phyloP scores from a whole-genome alignment of 2,113 vertebrate species.

The Aspidoscelis tigris region DNA sequence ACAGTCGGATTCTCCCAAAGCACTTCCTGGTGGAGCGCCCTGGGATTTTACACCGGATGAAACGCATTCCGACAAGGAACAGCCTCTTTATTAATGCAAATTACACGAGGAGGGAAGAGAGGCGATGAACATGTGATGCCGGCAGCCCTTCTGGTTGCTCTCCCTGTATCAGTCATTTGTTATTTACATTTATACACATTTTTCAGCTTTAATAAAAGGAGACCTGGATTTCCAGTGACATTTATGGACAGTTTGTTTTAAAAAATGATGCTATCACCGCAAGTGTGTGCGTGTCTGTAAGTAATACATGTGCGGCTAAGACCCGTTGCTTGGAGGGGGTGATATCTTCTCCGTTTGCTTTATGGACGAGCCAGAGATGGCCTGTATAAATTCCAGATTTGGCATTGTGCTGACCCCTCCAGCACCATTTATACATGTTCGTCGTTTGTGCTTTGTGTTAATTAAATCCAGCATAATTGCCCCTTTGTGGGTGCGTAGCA shows the following conservation, averaged over 20 bases:
- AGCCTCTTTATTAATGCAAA: conserved; percentile 99
- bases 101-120: conserved; percentile 89
- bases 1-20: conserved; percentile 98
- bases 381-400: not conserved
- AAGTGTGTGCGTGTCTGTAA: conserved; percentile 22
- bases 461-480: not conserved
- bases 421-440: not conserved
- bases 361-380: not conserved
- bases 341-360: not conserved
- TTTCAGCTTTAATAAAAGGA: conserved; percentile 90
- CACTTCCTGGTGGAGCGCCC: conserved; percentile 93
- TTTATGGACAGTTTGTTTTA: conserved; percentile 79
- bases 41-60: conserved; percentile 98
- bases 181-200: conserved; percentile 85
- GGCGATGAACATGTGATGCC: conserved; percentile 76
- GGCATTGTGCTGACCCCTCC: not conserved
- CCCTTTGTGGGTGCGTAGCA: not conserved
- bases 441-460: not conserved
- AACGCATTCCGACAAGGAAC: conserved; percentile 99
- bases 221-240: conserved; percentile 78
- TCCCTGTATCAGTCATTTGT: conserved; percentile 86
- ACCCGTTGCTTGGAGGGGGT: not conserved
- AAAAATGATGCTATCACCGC: conserved; percentile 65
- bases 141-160: conserved; percentile 86
- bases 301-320: not conserved